phyloP scores from a whole-genome alignment of 2,113 vertebrate genomes.

The Suricata suricatta region DNA sequence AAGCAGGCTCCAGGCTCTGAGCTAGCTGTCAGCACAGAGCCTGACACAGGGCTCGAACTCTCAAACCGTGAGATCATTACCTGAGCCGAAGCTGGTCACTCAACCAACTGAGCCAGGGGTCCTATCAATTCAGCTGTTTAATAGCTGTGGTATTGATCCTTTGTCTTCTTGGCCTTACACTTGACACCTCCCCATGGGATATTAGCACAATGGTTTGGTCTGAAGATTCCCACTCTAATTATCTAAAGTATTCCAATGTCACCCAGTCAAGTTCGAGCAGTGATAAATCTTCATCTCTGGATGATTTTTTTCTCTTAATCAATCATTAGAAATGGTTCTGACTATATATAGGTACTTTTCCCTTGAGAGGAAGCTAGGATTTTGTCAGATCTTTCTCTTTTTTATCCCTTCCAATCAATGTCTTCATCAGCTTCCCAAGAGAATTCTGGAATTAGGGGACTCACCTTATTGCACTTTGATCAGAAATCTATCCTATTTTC shows the following conservation, averaged over 20 bases:
- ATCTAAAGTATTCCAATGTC: not conserved
- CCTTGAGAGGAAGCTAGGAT: not conserved
- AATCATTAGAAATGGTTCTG: not conserved
- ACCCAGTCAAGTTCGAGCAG: not conserved
- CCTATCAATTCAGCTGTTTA: not conserved
- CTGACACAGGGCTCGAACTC: too few relatives aligned
- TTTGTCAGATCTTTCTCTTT: not conserved
- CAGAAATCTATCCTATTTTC: not conserved
- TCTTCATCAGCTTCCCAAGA: not conserved
- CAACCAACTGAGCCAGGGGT: too few relatives aligned
- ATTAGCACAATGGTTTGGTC: not conserved
- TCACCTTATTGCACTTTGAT: not conserved
- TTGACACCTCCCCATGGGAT: not conserved
- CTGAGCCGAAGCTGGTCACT: too few relatives aligned
- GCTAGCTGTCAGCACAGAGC: too few relatives aligned
- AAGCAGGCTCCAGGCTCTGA: too few relatives aligned
- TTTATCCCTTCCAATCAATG: not conserved
- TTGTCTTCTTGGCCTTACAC: not conserved
- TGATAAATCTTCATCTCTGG: not conserved
- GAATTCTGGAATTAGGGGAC: conserved; percentile 7
- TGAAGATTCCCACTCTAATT: not conserved
- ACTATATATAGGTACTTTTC: not conserved
- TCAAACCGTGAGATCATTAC: too few relatives aligned
- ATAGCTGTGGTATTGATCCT: not conserved
- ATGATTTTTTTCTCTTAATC: not conserved